Conservation (phyloP, 2,888 invertebrate species). For the Agrypnus murinus region DNA sequence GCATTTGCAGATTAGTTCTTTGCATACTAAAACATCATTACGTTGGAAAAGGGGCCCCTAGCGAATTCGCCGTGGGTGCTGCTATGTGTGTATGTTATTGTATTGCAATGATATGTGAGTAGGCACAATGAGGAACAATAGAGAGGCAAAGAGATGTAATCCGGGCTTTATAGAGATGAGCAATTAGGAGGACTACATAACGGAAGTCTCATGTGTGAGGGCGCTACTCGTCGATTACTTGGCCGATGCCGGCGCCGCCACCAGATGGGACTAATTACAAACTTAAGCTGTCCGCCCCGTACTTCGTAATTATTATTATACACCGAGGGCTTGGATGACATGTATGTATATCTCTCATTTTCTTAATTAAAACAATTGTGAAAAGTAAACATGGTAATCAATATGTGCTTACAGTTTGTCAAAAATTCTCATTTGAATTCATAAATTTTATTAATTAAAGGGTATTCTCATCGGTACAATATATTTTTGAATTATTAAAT, state of each 20-base stretch:
- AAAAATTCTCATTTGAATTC: too few species aligned
- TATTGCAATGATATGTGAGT: slow-evolving; percentile 46
- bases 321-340: slow-evolving; percentile 49
- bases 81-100: slow-evolving; percentile 46
- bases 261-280: slow-evolving; percentile 73
- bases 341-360: slow-evolving; percentile 49
- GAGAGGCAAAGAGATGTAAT: slow-evolving; percentile 61
- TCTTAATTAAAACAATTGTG: slow-evolving; percentile 49
- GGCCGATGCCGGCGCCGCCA: slow-evolving; percentile 68
- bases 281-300: slow-evolving; percentile 66
- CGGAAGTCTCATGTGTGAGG: slow-evolving; percentile 71
- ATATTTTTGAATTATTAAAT: too few species aligned
- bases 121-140: slow-evolving; percentile 46
- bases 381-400: slow-evolving; percentile 34
- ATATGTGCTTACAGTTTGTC: slow-evolving; percentile 14
- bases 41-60: slow-evolving; percentile 39
- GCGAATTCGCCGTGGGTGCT: slow-evolving; percentile 33
- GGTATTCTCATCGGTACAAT: too few species aligned
- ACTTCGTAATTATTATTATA: slow-evolving; percentile 52
- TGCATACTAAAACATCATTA: slow-evolving; percentile 46
- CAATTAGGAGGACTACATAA: slow-evolving; percentile 69
- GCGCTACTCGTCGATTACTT: slow-evolving; percentile 70
- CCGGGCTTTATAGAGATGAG: slow-evolving; percentile 69
- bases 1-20: slow-evolving; percentile 46
- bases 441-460: too few species aligned